These are phyloP conservation scores for Heliocidaris erythrogramma DNA, from an alignment of 35 echinoderm and acorn worm genomes.

Conservation along the genomic window DNA sequence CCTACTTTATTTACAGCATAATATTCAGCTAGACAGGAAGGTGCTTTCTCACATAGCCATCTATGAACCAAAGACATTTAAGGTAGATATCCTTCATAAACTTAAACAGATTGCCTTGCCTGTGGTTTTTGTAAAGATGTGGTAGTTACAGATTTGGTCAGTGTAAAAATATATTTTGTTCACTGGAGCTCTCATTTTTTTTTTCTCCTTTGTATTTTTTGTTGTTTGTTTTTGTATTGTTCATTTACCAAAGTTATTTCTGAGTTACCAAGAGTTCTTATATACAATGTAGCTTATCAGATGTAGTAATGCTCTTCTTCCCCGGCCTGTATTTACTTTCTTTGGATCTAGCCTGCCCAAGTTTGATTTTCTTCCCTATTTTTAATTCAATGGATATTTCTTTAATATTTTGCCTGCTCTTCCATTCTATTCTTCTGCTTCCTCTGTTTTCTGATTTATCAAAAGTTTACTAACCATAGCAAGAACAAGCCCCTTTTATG, in stretches of 20 bases:
- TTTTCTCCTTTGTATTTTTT: no score
- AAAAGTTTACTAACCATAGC: background rate
- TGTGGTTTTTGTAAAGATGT: no score
- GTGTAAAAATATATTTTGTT: no score
- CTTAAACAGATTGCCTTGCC: no score
- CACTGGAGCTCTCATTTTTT: no score
- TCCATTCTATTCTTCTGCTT: background rate
- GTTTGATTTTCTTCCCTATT: background rate
- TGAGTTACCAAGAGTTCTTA: no score
- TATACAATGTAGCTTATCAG: no score
- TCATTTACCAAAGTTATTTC: no score
- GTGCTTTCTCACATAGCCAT: conserved; percentile 69
- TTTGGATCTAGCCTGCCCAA: background rate
- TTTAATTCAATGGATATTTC: background rate
- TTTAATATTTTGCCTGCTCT: background rate
- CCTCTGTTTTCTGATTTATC: background rate
- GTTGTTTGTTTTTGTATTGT: no score
- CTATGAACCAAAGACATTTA: conserved; percentile 92
- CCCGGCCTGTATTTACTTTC: no score
- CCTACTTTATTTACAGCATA: conserved; percentile 56
- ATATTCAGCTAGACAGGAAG: conserved; percentile 82
- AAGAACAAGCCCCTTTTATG: background rate
- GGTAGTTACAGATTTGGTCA: no score
- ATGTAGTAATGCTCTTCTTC: no score
- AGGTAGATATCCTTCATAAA: conserved; percentile 57